Evolutionary conservation across 2,888 invertebrate genomes (phyloP), one percentile per base, ranked within the genome.

Genomic region (Cetonia aurata): DNA sequence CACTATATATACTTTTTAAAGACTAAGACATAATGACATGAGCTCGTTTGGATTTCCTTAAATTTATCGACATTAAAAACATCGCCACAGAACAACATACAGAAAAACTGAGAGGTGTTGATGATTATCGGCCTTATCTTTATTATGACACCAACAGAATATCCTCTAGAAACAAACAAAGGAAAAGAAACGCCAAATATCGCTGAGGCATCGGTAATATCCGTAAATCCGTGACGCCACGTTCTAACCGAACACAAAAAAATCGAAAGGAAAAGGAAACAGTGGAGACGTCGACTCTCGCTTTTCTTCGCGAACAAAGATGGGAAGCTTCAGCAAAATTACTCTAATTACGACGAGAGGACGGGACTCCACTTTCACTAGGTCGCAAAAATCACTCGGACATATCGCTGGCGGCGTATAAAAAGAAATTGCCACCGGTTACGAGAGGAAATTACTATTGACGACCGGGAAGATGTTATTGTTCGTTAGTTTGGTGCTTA

Each of bases 361-460:
- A 25, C 60, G 12, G 19, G 31, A 25, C 4, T 25, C 25, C 25
- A 70, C 70, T 70, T 70, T 70, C 70, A 55, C 67, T 31, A 13
- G 33, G 46, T 60, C 48, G 46, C 44, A 55, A 67, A 52, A 67
- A 19, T 42, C 52, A 41, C 44, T 42, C 44, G 37, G 15, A 66
- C 53, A 52, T 53, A 66, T 53, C 67, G 41, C 44, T 55, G 42
- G 13, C 41, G 31, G 15, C 44, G 53, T 67, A 67, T 67, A 67
- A 67, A 25, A 67, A 67, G 67, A 67, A 67, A 67, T 55, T 56
- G 33, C 13, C 25, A 25, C 25, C 25, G 25, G 25, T 25, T 25
- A 25, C 4, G 4, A 25, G 25, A 25, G 25, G 25, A 25, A 25
- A 25, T 25, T 25, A 25, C 25, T 4, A 25, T 25, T 4, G 25